A percentile compares a stretch with the other conserved stretches of the same genome.
These are phyloP conservation scores for Vulpes vulpes DNA, from an alignment of 2,113 vertebrate species.

Conservation along the genomic window DNA sequence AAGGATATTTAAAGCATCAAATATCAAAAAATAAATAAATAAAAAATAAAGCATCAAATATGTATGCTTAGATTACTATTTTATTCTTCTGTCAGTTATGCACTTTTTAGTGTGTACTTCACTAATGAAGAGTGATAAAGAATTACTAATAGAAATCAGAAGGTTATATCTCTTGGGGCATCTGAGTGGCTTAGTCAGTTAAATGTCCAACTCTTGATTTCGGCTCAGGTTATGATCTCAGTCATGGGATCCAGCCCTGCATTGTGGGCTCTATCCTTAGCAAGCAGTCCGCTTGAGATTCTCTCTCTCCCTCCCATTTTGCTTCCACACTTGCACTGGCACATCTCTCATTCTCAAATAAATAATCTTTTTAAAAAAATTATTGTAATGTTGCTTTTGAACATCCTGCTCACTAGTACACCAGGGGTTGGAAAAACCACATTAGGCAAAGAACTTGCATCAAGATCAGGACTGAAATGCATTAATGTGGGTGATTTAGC, in stretches of 20 bases:
- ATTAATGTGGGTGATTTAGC: no score
- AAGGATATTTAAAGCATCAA: neutral
- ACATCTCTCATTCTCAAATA: neutral
- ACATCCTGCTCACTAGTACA: no score
- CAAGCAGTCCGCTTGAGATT: neutral
- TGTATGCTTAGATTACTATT: neutral
- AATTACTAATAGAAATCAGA: slow-evolving; percentile 28
- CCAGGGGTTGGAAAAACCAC: no score
- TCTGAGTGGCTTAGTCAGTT: neutral
- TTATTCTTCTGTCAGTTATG: neutral
- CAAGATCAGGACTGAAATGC: no score
- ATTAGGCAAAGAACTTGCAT: no score
- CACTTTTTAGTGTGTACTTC: neutral
- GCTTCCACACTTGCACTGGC: no score
- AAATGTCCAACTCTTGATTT: neutral
- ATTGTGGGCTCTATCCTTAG: neutral
- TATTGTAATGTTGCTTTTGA: no score
- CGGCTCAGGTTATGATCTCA: neutral
- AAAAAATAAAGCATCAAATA: neutral
- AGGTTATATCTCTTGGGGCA: neutral
- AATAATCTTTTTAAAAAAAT: neutral
- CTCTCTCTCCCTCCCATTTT: neutral
- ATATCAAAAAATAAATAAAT: neutral
- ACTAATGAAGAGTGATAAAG: slow-evolving; percentile 17
- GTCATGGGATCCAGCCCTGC: neutral